phyloP scores from a whole-genome alignment of 2,113 vertebrate genomes.

The Oophaga pumilio region DNA sequence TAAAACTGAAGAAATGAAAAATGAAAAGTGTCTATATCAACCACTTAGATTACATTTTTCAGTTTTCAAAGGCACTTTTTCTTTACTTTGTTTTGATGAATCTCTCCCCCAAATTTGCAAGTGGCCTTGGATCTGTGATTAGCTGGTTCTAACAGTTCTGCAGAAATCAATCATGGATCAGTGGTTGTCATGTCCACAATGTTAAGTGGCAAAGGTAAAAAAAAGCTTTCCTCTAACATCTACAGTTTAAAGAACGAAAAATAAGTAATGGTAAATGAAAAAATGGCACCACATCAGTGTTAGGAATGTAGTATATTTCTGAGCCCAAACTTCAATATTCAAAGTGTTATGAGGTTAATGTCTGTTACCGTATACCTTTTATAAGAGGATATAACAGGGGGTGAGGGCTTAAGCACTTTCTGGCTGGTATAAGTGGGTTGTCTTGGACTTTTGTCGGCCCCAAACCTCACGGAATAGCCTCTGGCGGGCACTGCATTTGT shows the following conservation, averaged over 20 bases:
- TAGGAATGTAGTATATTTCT: constrained; percentile 59
- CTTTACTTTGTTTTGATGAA: no score
- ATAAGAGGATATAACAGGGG: constrained; percentile 66
- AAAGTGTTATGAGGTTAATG: constrained; percentile 65
- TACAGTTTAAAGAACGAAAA: not conserved
- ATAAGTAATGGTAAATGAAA: not conserved
- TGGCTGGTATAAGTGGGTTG: constrained; percentile 60
- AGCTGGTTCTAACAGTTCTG: not conserved
- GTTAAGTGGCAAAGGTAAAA: not conserved
- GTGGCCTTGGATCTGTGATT: not conserved
- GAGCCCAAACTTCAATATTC: constrained; percentile 66
- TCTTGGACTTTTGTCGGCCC: constrained; percentile 64
- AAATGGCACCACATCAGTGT: constrained; percentile 6
- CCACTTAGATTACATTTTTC: no score
- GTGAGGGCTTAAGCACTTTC: constrained; percentile 56
- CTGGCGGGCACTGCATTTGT: constrained; percentile 65
- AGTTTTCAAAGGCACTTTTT: no score
- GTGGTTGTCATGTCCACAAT: not conserved
- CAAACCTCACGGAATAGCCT: constrained; percentile 65
- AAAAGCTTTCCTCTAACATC: not conserved
- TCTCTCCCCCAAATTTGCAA: no score
- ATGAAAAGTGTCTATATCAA: no score
- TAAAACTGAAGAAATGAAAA: no score
- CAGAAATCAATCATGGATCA: not conserved
- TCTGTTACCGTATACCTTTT: constrained; percentile 66